phyloP scores from a whole-genome alignment of 1,140 invertebrate genomes.

The Solenopsis fugax region DNA sequence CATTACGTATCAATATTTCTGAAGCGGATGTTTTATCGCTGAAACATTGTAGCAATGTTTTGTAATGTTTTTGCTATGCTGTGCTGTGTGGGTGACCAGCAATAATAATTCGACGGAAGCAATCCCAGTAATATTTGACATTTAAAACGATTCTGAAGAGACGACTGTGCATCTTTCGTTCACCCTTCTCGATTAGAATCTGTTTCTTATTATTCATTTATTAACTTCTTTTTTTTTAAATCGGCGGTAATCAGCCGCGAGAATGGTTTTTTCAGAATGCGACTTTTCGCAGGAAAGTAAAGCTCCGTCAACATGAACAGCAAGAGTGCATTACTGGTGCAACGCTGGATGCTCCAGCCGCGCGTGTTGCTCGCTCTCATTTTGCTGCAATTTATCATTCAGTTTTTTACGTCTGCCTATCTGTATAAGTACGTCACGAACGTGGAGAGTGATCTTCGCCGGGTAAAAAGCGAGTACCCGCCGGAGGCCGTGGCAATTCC shows the following conservation, averaged over 20 bases:
- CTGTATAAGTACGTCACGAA: conserved; percentile 70
- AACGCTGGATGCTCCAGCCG: conserved; percentile 67
- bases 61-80: too few relatives aligned
- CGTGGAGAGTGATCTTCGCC: conserved; percentile 66
- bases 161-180: not conserved
- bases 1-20: too few relatives aligned
- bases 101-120: not conserved
- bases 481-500: conserved; percentile 44
- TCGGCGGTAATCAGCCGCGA: not conserved
- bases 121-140: not conserved
- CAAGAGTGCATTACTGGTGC: conserved; percentile 57
- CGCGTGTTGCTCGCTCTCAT: conserved; percentile 66
- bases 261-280: not conserved
- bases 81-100: too few relatives aligned
- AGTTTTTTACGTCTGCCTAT: conserved; percentile 71
- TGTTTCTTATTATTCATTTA: not conserved
- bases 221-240: not conserved
- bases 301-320: conserved; percentile 60
- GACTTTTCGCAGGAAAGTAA: conserved; percentile 45
- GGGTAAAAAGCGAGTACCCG: conserved; percentile 37
- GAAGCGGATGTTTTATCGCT: too few relatives aligned
- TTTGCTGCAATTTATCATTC: conserved; percentile 70
- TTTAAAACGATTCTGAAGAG: not conserved
- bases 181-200: not conserved
- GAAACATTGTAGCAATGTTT: too few relatives aligned